Base-by-base conservation (phyloP, 2,797 vertebrate genomes). In the Tenualosa thibaudeaui region DNA sequence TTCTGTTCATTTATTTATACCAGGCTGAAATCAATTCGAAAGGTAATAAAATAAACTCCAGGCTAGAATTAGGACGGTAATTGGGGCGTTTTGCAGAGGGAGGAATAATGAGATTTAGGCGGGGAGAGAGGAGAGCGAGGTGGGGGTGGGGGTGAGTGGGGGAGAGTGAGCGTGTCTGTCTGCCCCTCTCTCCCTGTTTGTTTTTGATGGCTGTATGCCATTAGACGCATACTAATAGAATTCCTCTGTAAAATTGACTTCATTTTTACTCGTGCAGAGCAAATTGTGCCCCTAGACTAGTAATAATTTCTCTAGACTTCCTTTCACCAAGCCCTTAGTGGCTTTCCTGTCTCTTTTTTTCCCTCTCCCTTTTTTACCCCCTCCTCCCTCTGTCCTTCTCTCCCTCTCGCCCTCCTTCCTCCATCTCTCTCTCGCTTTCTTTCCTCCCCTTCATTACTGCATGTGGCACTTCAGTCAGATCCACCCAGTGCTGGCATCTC, bases 211-310 rank as follows among this genome's bases (percentile, higher is more conserved):
- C 91, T 93, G 93, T 91, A 88, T 93, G 93, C 92, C 91, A 93
- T 93, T 88, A 92, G 92, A 93, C 90, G 93, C 89, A 90, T 90
- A 88, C 90, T 95, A 94, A 94, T 93, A 92, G 91, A 92, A 93
- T 94, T 93, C 93, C 91, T 92, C 89, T 91, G 91, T 89, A 90
- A 93, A 93, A 93, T 94, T 91, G 92, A 92, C 91, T 90, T 81
- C 82, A 85, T 92, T 89, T 91, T 88, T 92, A 86, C 85, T 93
- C 85, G 91, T 84, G 58, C 87, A 85, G 91, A 90, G 89, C 87
- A 84, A 81, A 91, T 88, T 91, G 91, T 92, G 90, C 91, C 92
- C 91, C 93, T 90, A 92, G 91, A 91, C 93, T 91, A 89, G 88
- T 93, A 91, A 90, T 89, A 78, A 86, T 88, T 88, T 90, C 90